Percentiles rank a stretch among this genome's conserved stretches.
Evolutionary conservation across 2,888 invertebrate genomes (phyloP).

Genomic region (Neoscelio sp.): DNA sequence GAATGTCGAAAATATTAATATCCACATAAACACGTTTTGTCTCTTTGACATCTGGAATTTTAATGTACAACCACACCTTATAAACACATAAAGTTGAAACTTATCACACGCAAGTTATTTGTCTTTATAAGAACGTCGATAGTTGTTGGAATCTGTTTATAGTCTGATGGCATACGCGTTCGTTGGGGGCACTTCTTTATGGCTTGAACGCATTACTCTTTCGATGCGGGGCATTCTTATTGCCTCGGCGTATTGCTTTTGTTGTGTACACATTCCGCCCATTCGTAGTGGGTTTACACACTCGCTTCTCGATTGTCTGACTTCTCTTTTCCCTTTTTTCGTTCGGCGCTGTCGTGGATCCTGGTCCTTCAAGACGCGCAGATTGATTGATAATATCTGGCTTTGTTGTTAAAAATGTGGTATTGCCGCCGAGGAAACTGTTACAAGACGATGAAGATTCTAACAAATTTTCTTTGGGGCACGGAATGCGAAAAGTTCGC

Average conservation of each 20-base stretch:
- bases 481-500: constrained; percentile 14
- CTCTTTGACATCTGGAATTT: background rate
- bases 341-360: constrained; percentile 11
- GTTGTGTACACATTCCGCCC: constrained; percentile 35
- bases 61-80: constrained; percentile 11
- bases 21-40: background rate
- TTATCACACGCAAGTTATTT: constrained; percentile 43
- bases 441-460: background rate
- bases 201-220: constrained; percentile 42
- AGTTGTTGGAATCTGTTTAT: constrained; percentile 52
- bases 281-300: constrained; percentile 39
- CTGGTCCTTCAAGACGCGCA: background rate
- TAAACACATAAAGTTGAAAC: constrained; percentile 27
- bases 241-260: constrained; percentile 36
- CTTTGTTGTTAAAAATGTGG: constrained; percentile 22
- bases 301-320: constrained; percentile 23
- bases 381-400: constrained; percentile 32
- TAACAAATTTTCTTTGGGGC: background rate
- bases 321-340: constrained; percentile 16
- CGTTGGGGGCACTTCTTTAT: constrained; percentile 35
- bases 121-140: constrained; percentile 30
- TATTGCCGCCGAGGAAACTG: constrained; percentile 10
- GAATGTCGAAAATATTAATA: constrained; percentile 10
- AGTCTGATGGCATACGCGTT: constrained; percentile 39
- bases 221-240: constrained; percentile 51